Percentiles rank a stretch among this genome's conserved stretches.
Conservation (phyloP, 2,797 vertebrate genomes). For the Anguilla megastoma region DNA sequence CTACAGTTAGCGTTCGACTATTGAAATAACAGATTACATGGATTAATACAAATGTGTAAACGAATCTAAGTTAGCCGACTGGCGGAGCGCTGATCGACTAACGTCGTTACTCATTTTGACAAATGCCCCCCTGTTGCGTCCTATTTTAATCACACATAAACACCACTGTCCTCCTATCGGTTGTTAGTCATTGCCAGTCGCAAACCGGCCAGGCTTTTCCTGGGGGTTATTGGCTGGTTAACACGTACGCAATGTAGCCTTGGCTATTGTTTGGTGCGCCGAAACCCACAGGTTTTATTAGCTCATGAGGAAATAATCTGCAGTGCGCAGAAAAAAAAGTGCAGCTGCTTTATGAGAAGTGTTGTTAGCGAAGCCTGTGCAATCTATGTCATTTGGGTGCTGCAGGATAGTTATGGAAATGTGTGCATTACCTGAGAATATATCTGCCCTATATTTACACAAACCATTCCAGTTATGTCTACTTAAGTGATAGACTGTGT, state of each 20-base stretch:
- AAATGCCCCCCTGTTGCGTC: neutral
- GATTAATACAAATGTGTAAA: neutral
- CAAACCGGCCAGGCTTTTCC: neutral
- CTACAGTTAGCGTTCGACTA: neutral
- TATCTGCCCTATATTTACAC: neutral
- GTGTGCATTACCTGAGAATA: neutral
- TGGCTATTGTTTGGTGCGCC: neutral
- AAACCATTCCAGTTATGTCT: neutral
- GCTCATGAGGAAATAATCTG: constrained; percentile 4
- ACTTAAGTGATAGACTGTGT: neutral
- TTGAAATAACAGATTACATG: neutral
- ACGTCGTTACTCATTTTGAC: neutral
- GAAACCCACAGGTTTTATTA: neutral
- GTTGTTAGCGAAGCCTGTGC: neutral
- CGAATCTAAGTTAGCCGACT: neutral
- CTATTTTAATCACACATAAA: neutral
- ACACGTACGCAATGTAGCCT: neutral
- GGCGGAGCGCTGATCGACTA: neutral
- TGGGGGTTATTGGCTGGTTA: neutral
- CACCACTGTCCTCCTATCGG: neutral
- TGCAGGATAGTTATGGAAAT: neutral
- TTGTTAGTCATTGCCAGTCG: neutral
- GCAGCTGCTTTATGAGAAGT: neutral
- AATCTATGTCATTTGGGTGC: neutral
- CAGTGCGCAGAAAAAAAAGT: neutral